Conservation (phyloP, 35 echinoderm and acorn worm species). For the Heliocidaris tuberculata region DNA sequence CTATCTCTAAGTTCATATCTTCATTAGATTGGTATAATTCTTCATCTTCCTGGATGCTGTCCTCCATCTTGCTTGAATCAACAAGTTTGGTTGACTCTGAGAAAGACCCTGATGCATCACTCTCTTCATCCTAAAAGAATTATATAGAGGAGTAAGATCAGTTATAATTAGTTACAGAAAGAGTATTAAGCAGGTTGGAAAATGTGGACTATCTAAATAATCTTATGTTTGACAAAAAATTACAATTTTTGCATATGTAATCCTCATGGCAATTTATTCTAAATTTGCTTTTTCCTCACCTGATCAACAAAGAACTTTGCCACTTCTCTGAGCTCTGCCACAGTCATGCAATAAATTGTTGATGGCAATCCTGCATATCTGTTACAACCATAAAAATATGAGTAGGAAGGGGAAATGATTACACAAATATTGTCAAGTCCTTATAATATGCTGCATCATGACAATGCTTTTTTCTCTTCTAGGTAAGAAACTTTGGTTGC, state of each 20-base stretch:
- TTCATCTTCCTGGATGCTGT: not conserved
- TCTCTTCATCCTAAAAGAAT: not conserved
- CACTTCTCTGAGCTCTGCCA: slow-evolving; percentile 47
- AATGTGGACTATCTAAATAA: too few relatives aligned
- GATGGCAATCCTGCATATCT: slow-evolving; percentile 12
- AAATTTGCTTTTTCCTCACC: slow-evolving; percentile 25
- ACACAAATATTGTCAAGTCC: not conserved
- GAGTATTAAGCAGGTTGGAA: too few relatives aligned
- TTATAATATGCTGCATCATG: not conserved
- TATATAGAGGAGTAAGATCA: not conserved
- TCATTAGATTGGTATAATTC: not conserved
- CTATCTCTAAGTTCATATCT: not conserved
- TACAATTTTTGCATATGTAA: too few relatives aligned
- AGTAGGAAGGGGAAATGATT: not conserved
- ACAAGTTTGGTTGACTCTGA: not conserved
- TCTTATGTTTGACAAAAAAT: too few relatives aligned
- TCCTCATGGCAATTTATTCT: too few relatives aligned
- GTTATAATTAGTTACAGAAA: too few relatives aligned
- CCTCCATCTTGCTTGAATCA: not conserved
- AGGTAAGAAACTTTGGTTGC: not conserved
- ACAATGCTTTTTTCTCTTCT: not conserved
- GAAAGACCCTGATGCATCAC: not conserved
- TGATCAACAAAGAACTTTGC: slow-evolving; percentile 32
- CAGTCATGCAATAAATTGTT: slow-evolving; percentile 58
- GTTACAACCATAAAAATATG: not conserved